These are phyloP conservation scores for Callipepla californica DNA, from an alignment of 2,113 vertebrate genomes.

Conservation along the genomic window DNA sequence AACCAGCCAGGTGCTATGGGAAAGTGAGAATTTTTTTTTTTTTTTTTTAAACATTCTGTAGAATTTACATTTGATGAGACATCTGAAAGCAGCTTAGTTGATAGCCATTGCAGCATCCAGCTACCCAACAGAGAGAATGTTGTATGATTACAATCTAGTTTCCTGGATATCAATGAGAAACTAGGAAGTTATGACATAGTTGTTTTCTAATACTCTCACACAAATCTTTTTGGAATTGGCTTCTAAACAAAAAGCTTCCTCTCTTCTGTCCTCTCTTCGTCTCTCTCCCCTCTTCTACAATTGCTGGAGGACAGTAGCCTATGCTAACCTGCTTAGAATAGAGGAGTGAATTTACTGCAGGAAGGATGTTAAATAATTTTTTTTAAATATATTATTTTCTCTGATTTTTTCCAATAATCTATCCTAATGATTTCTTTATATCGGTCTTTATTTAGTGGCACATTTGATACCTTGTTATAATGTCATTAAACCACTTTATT, in stretches of 20 bases:
- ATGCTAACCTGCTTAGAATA: neutral
- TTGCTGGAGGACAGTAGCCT: neutral
- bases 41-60: neutral
- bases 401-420: neutral
- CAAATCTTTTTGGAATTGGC: neutral
- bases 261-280: neutral
- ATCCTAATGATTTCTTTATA: neutral
- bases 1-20: conserved; percentile 49
- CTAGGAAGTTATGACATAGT: neutral
- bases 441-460: neutral
- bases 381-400: neutral
- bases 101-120: neutral
- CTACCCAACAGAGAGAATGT: neutral
- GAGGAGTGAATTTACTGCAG: neutral
- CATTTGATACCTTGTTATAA: neutral
- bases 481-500: neutral
- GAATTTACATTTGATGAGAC: conserved; percentile 26
- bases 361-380: neutral
- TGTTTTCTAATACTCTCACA: neutral
- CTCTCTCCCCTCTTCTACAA: neutral
- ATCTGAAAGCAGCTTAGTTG: neutral
- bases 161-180: neutral
- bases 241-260: neutral
- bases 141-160: neutral
- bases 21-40: conserved; percentile 47